phyloP scores from a whole-genome alignment of 1,140 invertebrate species.

The Spodoptera litura region DNA sequence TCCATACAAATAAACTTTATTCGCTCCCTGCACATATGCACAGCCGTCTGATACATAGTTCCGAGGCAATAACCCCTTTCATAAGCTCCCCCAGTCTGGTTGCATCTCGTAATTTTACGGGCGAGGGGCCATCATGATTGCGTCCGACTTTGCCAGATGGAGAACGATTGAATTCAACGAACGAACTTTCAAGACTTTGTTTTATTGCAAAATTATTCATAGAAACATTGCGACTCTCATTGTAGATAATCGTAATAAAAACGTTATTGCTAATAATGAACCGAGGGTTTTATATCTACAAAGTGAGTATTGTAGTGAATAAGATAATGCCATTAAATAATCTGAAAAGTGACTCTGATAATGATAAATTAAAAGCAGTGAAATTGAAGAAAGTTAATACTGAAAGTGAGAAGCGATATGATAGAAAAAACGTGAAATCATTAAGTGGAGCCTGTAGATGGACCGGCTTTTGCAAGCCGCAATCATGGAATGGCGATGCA shows the following conservation, averaged over 20 bases:
- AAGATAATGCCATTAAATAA: background rate
- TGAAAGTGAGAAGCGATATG: conserved; percentile 44
- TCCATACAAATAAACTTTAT: conserved; percentile 84
- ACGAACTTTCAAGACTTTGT: conserved; percentile 16
- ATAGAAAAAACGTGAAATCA: conserved; percentile 47
- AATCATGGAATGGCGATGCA: conserved; percentile 22
- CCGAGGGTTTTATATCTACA: background rate
- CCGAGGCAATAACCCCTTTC: conserved; percentile 82
- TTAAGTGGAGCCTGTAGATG: conserved; percentile 24
- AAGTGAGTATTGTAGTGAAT: background rate
- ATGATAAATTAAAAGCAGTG: conserved; percentile 19
- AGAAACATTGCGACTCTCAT: conserved; percentile 5
- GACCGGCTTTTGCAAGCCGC: conserved; percentile 35
- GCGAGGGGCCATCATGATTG: conserved; percentile 74
- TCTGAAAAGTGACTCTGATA: background rate
- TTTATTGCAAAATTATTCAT: conserved; percentile 46
- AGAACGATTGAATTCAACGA: conserved; percentile 44
- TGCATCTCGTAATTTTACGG: conserved; percentile 79
- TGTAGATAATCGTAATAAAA: conserved; percentile 6
- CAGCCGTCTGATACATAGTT: conserved; percentile 71
- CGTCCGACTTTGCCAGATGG: conserved; percentile 56
- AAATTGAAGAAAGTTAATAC: conserved; percentile 46
- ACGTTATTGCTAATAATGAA: conserved; percentile 11
- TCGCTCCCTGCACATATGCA: conserved; percentile 81
- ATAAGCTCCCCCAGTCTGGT: conserved; percentile 75